A percentile compares a stretch with the other conserved stretches of the same genome.
These are phyloP conservation scores for Drosophila merina DNA, from an alignment of 2,888 invertebrate genomes.

Conservation along the genomic window DNA sequence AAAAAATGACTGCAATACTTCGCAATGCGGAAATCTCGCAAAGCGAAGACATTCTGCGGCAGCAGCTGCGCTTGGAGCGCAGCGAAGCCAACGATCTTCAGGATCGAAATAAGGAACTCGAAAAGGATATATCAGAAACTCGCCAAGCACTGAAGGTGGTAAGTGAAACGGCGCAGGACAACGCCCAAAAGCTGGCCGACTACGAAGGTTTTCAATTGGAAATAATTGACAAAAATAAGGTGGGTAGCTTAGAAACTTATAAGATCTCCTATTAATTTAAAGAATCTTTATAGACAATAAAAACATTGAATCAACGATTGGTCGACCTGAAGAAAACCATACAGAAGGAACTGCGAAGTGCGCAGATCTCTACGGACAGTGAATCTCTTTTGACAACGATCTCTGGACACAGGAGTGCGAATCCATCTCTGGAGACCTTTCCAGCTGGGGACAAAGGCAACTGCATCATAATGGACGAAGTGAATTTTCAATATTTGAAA, in stretches of 20 bases:
- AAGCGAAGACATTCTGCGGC: slow-evolving; percentile 90
- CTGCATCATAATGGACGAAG: slow-evolving; percentile 86
- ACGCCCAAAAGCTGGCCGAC: slow-evolving; percentile 69
- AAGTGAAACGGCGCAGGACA: slow-evolving; percentile 62
- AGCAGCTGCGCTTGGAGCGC: slow-evolving; percentile 90
- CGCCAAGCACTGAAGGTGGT: slow-evolving; percentile 68
- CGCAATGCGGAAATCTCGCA: slow-evolving; percentile 93
- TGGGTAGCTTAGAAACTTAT: slow-evolving; percentile 51
- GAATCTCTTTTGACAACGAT: slow-evolving; percentile 39
- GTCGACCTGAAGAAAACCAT: slow-evolving; percentile 96
- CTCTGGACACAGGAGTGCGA: slow-evolving; percentile 48
- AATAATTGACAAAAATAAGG: slow-evolving; percentile 88
- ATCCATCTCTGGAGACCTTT: slow-evolving; percentile 52
- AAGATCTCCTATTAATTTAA: neutral
- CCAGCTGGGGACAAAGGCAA: slow-evolving; percentile 61
- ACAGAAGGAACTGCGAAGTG: slow-evolving; percentile 89
- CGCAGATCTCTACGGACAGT: slow-evolving; percentile 60
- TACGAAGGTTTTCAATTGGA: slow-evolving; percentile 84
- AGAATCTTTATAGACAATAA: slow-evolving; percentile 88
- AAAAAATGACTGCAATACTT: slow-evolving; percentile 90
- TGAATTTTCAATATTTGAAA: slow-evolving; percentile 94
- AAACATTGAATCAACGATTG: slow-evolving; percentile 93
- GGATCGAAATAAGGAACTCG: slow-evolving; percentile 85
- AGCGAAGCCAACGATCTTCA: slow-evolving; percentile 85
- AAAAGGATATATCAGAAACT: slow-evolving; percentile 85